A percentile compares a stretch with the other conserved stretches of the same genome.
phyloP scores from a whole-genome alignment of 2,888 invertebrate genomes.

The Tineola bisselliella region DNA sequence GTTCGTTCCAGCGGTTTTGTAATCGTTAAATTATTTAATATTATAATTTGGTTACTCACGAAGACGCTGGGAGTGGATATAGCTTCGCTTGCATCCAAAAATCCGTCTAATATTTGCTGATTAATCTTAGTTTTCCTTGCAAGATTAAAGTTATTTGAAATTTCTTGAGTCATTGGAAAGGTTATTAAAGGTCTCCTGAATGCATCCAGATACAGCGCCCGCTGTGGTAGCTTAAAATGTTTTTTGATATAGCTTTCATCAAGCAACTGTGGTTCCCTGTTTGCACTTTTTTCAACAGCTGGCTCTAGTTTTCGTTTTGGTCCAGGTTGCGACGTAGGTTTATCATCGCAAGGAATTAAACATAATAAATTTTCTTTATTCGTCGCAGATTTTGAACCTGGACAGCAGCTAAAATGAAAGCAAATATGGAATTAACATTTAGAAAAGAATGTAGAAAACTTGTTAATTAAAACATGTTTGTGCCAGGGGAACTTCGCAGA shows the following conservation, averaged over 20 bases:
- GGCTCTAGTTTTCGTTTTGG: not conserved
- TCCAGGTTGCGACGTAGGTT: slow-evolving; percentile 12
- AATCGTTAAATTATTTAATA: no score
- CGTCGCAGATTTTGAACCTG: slow-evolving; percentile 18
- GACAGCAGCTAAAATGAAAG: slow-evolving; percentile 33
- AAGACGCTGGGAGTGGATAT: slow-evolving; percentile 52
- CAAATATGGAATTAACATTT: no score
- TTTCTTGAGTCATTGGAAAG: slow-evolving; percentile 53
- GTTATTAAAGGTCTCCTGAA: slow-evolving; percentile 53
- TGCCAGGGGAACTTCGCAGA: no score
- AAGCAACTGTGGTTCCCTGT: not conserved
- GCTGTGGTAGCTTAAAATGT: slow-evolving; percentile 44
- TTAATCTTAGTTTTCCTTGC: slow-evolving; percentile 50
- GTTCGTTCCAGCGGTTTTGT: no score
- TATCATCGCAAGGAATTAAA: slow-evolving; percentile 41
- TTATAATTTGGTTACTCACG: slow-evolving; percentile 31
- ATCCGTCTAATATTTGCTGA: slow-evolving; percentile 55
- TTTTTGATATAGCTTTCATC: slow-evolving; percentile 39
- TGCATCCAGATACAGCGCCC: slow-evolving; percentile 48
- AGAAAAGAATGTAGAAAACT: no score
- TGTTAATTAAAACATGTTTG: no score
- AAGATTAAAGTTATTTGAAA: slow-evolving; percentile 39
- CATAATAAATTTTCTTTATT: slow-evolving; percentile 31
- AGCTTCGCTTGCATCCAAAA: slow-evolving; percentile 40
- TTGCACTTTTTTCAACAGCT: not conserved